phyloP scores from a whole-genome alignment of 2,113 vertebrate genomes.

The cattle (Bos taurus) region DNA sequence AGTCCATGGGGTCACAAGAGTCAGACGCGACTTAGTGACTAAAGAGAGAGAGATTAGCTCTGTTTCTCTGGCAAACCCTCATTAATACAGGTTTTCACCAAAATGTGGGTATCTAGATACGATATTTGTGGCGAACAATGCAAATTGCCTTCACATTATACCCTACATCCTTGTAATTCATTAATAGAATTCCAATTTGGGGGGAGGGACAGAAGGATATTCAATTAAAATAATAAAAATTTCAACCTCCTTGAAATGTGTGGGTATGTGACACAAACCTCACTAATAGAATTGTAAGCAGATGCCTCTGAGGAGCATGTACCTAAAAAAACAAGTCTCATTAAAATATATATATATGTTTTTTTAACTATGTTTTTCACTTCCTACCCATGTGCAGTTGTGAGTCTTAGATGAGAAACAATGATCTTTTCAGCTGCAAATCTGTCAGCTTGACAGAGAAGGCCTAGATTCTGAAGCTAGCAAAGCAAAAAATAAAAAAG shows the following conservation, averaged over 20 bases:
- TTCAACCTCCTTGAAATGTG: not conserved
- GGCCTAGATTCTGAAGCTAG: not conserved
- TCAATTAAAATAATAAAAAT: not conserved
- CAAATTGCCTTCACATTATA: not conserved
- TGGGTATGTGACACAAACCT: not conserved
- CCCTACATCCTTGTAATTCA: not conserved
- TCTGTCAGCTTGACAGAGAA: not conserved
- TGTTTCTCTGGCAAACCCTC: not conserved
- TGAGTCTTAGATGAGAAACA: not conserved
- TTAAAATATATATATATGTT: not conserved
- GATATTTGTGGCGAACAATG: not conserved
- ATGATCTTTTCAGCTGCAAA: not conserved
- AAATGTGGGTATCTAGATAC: not conserved
- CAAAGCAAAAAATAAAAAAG: not conserved
- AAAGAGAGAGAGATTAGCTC: not conserved
- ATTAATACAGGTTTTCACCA: not conserved
- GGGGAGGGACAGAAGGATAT: not conserved
- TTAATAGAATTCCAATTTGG: not conserved
- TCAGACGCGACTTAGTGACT: not conserved
- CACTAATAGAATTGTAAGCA: not conserved
- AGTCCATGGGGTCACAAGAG: not conserved
- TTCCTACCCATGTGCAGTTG: not conserved
- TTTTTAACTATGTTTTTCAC: not conserved
- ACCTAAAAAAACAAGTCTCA: not conserved
- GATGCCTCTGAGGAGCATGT: not conserved